Evolutionary conservation across 64 coral and sea anemone species (phyloP), one percentile per base, ranked within the genome.

Genomic region (Pocillopora damicornis): DNA sequence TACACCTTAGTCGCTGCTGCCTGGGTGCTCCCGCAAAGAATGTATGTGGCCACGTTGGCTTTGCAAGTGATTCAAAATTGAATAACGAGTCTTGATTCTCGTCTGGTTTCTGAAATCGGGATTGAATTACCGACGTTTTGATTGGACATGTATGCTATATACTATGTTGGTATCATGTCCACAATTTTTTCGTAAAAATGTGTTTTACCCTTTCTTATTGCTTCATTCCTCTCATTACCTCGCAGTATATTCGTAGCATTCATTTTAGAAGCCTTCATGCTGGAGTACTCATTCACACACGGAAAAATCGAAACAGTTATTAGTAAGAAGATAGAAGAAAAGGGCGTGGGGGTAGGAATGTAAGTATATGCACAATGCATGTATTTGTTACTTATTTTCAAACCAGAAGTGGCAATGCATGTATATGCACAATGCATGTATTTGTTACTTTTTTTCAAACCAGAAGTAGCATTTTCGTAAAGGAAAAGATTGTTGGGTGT

Each of bases 181-280:
- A 51, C 30, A 8, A 16, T 67, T 67, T 1, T 67, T 15, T n/a
- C 13, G 64, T 67, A 16, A 22, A 16, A 1, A 67, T 8, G 1
- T 16, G 16, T 2, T 67, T 22, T 22, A 67, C 13, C 7, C 18
- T 30, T 11, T 71, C n/a, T 22, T 71, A 61, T 85, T 63, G 35
- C 38, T 26, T 73, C 2, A 5, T 76, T 69, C 69, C 1, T 60
- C 6, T 89, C 75, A 51, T 59, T 34, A 73, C 30, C 14, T 88
- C 75, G 57, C 79, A 99, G 93, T 56, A 95, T 95, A 34, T 99
- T 99, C 34, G 97, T 95, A 35, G 97, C 90, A 22, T 99, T 99
- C 79, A 95, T 99, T 73, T 87, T 99, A 20, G 93, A 95, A 65
- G 97, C 93, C 15, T 99, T 99, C 26, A 95, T 95, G 93, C 45